Percentiles rank a stretch among this genome's conserved stretches.
phyloP scores from a whole-genome alignment of 2,888 invertebrate species.

The Synanthedon formicaeformis region DNA sequence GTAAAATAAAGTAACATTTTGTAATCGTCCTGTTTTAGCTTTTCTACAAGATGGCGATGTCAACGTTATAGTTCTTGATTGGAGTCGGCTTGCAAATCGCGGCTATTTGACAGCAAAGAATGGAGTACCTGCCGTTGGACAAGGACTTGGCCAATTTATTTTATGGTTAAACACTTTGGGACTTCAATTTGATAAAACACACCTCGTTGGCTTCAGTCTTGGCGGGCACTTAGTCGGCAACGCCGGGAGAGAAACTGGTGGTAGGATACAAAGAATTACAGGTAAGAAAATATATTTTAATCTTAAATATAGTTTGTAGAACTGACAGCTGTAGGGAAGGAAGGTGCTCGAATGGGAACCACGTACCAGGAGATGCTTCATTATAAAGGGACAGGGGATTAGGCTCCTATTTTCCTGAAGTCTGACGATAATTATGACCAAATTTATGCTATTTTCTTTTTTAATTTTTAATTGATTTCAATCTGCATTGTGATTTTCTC shows the following conservation, averaged over 20 bases:
- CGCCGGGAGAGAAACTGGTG: constrained; percentile 34
- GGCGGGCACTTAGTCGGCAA: constrained; percentile 53
- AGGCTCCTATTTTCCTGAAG: no score
- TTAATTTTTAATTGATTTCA: no score
- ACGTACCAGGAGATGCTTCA: no score
- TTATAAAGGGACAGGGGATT: no score
- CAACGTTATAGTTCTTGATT: constrained; percentile 56
- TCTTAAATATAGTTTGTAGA: no score
- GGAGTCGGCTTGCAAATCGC: constrained; percentile 38
- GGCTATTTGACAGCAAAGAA: constrained; percentile 37
- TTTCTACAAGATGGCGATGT: constrained; percentile 32
- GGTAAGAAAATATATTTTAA: constrained; percentile 18
- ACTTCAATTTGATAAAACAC: constrained; percentile 28
- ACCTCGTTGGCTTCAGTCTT: constrained; percentile 56
- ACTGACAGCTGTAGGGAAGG: no score
- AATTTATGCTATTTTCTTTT: no score
- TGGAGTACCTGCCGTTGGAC: constrained; percentile 30
- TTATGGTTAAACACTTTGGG: constrained; percentile 27
- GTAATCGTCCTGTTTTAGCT: constrained; percentile 18
- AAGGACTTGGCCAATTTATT: constrained; percentile 31
- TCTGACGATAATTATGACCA: no score
- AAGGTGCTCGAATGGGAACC: no score
- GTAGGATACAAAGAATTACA: constrained; percentile 37
- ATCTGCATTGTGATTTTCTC: no score
- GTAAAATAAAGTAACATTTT: background rate